Conservation (phyloP, 1,140 invertebrate species). For the Drosophila rufa region DNA sequence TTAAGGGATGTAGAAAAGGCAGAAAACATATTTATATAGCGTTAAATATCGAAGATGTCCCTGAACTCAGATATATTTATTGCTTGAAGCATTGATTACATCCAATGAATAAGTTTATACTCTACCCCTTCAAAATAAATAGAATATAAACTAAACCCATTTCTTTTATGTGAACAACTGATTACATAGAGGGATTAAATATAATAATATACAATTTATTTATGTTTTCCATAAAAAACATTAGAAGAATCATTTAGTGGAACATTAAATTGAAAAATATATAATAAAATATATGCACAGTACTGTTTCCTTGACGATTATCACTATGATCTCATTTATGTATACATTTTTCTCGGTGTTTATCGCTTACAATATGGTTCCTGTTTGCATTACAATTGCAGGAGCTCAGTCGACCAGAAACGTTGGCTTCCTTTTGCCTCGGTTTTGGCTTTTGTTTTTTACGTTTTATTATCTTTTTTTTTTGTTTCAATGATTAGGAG, state of each 20-base stretch:
- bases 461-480: not conserved
- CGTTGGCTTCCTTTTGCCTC: slow-evolving; percentile 73
- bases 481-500: slow-evolving; percentile 55
- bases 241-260: too few species aligned
- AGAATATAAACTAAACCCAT: too few species aligned
- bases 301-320: too few species aligned
- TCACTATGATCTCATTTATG: too few species aligned
- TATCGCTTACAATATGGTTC: slow-evolving; percentile 70
- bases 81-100: not conserved
- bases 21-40: not conserved
- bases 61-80: not conserved
- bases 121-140: too few species aligned
- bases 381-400: slow-evolving; percentile 77
- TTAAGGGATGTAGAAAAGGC: too few species aligned
- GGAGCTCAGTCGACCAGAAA: slow-evolving; percentile 73
- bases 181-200: not conserved
- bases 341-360: not conserved
- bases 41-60: not conserved
- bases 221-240: too few species aligned
- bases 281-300: too few species aligned
- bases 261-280: too few species aligned
- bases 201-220: too few species aligned
- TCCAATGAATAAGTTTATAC: too few species aligned
- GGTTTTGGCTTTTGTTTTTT: slow-evolving; percentile 48
- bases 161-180: not conserved